Evolutionary conservation across 2,888 invertebrate genomes (phyloP), one percentile per base, ranked within the genome.

Genomic region (Rhingia campestris): DNA sequence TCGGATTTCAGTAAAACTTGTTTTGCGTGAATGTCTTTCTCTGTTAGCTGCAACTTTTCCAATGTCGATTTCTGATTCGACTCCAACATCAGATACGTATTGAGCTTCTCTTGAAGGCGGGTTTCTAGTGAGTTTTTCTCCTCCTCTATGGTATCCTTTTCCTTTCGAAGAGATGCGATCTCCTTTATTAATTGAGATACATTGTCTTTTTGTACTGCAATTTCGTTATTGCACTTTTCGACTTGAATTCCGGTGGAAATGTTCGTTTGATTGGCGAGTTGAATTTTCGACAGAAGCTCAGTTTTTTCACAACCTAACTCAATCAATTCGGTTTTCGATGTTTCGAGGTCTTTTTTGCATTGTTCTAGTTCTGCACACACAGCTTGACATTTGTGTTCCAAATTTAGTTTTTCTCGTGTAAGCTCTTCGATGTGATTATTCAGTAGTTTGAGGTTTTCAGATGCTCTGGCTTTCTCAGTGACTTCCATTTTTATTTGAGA

Each of bases 131-230:
- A 35, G 9, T 41, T 63, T 54, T 74, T 86, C 45, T 88, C 88
- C 6, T 87, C 86, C 4, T 86, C 54, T 2, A 79, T 67, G 0
- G 74, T 30, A 53, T 88, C 87, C 39, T 88, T 88, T 72, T 88
- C 88, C 14, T 85, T 53, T 4, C 88, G 86, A 58, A 87, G 86
- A 0, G 87, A 86, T 12, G 87, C 85, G 10, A 87, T 86, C 76
- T 88, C 87, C 49, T 87, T 87, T 53, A 87, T 88, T 1, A 88
- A 61, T 12, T 87, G 85, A 4, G 86, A 86, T 0, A 88, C 81
- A 76, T 88, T 88, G n/a, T 88, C 87, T 43, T 87, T 88, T 9
- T 87, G 85, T 10, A 86, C 85, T 6, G 79, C 77, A 0, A 87
- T 14, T 22, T 86, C 86, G 3, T 70, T 66, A 45, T 86, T 87